Evolutionary conservation across 2,113 vertebrate genomes (phyloP).

Genomic region (Corydoras maculifer): DNA sequence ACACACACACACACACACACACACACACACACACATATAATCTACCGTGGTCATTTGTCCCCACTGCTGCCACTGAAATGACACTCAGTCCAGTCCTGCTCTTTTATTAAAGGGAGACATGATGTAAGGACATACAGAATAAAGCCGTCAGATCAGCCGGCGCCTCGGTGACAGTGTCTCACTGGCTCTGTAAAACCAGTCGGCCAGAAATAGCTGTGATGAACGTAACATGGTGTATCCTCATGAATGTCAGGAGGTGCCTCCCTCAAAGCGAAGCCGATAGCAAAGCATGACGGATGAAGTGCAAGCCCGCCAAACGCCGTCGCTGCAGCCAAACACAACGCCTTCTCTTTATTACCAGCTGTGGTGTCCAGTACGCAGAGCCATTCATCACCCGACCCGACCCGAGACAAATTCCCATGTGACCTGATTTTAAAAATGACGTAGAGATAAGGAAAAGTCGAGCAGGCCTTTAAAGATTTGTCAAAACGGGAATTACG

Average conservation of each 20-base stretch:
- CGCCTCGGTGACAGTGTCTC: slow-evolving; percentile 22
- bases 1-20: too few species aligned
- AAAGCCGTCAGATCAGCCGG: slow-evolving; percentile 28
- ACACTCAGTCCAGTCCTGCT: slow-evolving; percentile 1
- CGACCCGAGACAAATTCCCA: slow-evolving; percentile 19
- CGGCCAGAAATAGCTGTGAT: slow-evolving; percentile 15
- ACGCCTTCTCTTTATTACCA: slow-evolving; percentile 22
- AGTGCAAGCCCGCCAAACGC: slow-evolving; percentile 19
- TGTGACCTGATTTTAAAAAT: slow-evolving; percentile 13
- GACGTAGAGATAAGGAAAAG: slow-evolving; percentile 9
- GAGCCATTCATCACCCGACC: slow-evolving; percentile 22
- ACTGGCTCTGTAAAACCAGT: slow-evolving; percentile 15
- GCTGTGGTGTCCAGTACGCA: slow-evolving; percentile 22
- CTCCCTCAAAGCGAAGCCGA: slow-evolving; percentile 16
- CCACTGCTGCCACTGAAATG: slow-evolving; percentile 13
- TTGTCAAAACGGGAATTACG: background rate
- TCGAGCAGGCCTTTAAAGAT: slow-evolving; percentile 8
- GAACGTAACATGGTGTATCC: slow-evolving; percentile 16
- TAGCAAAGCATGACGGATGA: slow-evolving; percentile 33
- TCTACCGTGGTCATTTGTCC: slow-evolving; percentile 5
- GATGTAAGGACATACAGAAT: background rate
- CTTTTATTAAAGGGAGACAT: slow-evolving; percentile 16
- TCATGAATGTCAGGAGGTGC: slow-evolving; percentile 34
- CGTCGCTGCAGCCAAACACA: slow-evolving; percentile 27
- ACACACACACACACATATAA: too few species aligned